Evolutionary conservation across 2,113 vertebrate genomes (phyloP).

Genomic region (Alligator mississippiensis): DNA sequence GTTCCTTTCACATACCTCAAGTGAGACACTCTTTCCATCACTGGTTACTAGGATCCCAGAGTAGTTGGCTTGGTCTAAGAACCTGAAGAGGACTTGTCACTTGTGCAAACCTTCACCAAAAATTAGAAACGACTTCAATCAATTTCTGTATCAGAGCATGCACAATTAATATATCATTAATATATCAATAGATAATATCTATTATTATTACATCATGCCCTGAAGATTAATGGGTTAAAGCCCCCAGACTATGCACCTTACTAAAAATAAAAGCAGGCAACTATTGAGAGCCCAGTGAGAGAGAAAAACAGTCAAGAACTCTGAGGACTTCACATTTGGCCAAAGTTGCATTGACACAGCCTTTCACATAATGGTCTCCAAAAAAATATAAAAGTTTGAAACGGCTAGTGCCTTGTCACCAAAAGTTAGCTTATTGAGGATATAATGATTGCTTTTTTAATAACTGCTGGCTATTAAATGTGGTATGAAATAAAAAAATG

Average conservation of each 20-base stretch:
- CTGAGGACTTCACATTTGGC: not conserved
- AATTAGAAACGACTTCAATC: slow-evolving; percentile 41
- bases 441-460: too few species aligned
- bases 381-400: not conserved
- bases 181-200: slow-evolving; percentile 34
- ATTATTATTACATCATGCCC: slow-evolving; percentile 28
- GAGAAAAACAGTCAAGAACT: not conserved
- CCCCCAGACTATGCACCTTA: slow-evolving; percentile 32
- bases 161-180: slow-evolving; percentile 63
- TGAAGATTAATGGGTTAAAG: slow-evolving; percentile 44
- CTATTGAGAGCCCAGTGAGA: not conserved
- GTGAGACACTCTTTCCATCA: not conserved
- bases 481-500: too few species aligned
- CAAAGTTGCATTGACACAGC: not conserved
- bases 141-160: slow-evolving; percentile 9
- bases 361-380: not conserved
- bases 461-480: too few species aligned
- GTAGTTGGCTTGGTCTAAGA: not conserved
- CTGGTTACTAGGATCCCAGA: not conserved
- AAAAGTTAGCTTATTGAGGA: too few species aligned
- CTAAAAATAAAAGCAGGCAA: slow-evolving; percentile 41
- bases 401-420: not conserved
- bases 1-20: not conserved
- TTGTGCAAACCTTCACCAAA: slow-evolving; percentile 32
- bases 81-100: slow-evolving; percentile 6